Base-by-base conservation (phyloP, 2,888 invertebrate species). In the Poecilobothrus nobilitatus region DNA sequence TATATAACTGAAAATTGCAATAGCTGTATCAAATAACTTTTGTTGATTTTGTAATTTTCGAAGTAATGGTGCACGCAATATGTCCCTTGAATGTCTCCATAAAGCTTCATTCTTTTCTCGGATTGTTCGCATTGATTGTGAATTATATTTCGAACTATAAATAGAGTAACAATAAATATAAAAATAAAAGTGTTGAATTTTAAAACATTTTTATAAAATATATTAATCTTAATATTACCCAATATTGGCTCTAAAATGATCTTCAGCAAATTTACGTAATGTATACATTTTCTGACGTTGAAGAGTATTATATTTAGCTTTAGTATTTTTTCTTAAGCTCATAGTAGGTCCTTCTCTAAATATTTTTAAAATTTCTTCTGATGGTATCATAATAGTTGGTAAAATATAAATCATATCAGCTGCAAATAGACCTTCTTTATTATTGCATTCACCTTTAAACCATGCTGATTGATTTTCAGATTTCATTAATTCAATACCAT, bases 371-470 rank as follows among this genome's bases (percentile, higher is more conserved):
- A 91, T 86, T 71, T 87, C 84, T 68, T 81, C 81, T 0, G 91
- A 85, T 0, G 97, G 97, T 78, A 87, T 86, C 3, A 86, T 85
- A 72, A 95, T 83, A 1, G 93, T 91, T 7, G 97, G 94, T 72
- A 97, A 81, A 68, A 97, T 90, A 75, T 94, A 92, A 20, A 96
- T 90, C 77, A 88, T 88, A 76, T 95, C 94, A 0, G 91, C 90
- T 0, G 93, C 91, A 81, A 97, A 95, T 75, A 94, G 87, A 0
- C 96, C 97, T 75, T 86, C 84, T 72, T 86, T 84, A 1, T 86
- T 87, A 70, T 90, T 89, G 67, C 88, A 86, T 74, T 87, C 84
- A 18, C 93, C 93, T 68, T 87, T 86, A 69, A 89, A 89, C 89
- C 90, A 91, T 22, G 34, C 1, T 22, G 3, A 10, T 22, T 87